Evolutionary conservation across 2,888 invertebrate species (phyloP).

Genomic region (Scaeva pyrastri): DNA sequence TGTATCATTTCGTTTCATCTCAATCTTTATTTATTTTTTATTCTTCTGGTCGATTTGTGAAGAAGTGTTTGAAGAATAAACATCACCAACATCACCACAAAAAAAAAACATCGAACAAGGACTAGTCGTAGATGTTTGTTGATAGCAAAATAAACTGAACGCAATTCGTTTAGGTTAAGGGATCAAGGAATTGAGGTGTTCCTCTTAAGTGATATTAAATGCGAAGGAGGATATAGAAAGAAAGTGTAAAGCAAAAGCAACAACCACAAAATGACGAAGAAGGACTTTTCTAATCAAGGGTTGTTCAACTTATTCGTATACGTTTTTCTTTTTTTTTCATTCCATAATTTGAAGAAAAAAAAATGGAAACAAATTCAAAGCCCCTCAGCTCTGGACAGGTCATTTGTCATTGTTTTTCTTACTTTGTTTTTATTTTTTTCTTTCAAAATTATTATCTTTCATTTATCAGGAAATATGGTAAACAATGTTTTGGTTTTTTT

Average conservation of each 20-base stretch:
- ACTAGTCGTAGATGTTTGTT: too few relatives aligned
- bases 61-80: slow-evolving; percentile 14
- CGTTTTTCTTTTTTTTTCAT: neutral
- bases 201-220: slow-evolving; percentile 28
- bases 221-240: neutral
- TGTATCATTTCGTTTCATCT: slow-evolving; percentile 8
- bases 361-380: neutral
- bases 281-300: neutral
- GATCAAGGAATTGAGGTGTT: slow-evolving; percentile 17
- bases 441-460: slow-evolving; percentile 7
- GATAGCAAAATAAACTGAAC: slow-evolving; percentile 14
- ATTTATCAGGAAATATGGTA: neutral
- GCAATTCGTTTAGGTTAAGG: slow-evolving; percentile 11
- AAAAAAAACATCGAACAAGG: neutral
- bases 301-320: neutral
- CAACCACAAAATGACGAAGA: too few relatives aligned
- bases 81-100: neutral
- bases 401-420: slow-evolving; percentile 13
- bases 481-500: neutral
- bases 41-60: slow-evolving; percentile 29
- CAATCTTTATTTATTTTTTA: slow-evolving; percentile 35
- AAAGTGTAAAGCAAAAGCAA: neutral
- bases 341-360: neutral
- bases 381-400: slow-evolving; percentile 10
- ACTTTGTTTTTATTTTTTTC: neutral